Evolutionary conservation across 2,113 vertebrate genomes (phyloP), one percentile per base, ranked within the genome.

Genomic region (Monopterus albus): DNA sequence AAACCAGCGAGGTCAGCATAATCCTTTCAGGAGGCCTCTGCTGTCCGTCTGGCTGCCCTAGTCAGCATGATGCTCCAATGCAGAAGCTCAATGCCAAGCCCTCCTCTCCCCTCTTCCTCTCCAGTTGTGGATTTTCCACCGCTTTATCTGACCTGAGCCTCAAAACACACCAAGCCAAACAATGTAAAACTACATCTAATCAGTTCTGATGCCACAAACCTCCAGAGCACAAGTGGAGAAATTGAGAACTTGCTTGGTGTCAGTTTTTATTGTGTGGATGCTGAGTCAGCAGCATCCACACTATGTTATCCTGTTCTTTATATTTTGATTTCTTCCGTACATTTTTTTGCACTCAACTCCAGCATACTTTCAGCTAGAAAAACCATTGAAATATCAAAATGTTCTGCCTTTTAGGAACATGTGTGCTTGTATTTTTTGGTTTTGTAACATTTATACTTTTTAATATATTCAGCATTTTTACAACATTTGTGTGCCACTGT

Each of bases 121-220:
- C 66, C 83, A 87, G 72, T 83, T 79, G 42, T 88, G 88, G 92
- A 88, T 89, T 93, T 92, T 92, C 87, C 79, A 91, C 60, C 20
- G 87, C 89, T 91, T 93, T 92, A 90, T 88, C 77, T 55, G 33
- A 64, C 78, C 78, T 89, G 75, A 91, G 85, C 87, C 82, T 64
- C 51, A 81, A 59, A 61, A 81, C 71, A 62, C 71, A 36, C 63
- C 77, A 72, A 79, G 60, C 63, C 28, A 55, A 72, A 93, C 91
- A 93, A 93, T 89, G 87, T 79, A 91, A 92, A 92, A 75, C 79
- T 90, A 89, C 87, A 86, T 64, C 88, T 92, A 93, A 93, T 93
- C 92, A 93, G 31, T 93, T 93, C 86, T 90, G 79, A 53, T 63
- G 78, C 84, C 67, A 75, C 62, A 49, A 55, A 80, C 75, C 75